phyloP scores from a whole-genome alignment of 30 jellyfish, hydroid and myxozoan genomes.

The Aurelia aurita complex sp. Pacific region DNA sequence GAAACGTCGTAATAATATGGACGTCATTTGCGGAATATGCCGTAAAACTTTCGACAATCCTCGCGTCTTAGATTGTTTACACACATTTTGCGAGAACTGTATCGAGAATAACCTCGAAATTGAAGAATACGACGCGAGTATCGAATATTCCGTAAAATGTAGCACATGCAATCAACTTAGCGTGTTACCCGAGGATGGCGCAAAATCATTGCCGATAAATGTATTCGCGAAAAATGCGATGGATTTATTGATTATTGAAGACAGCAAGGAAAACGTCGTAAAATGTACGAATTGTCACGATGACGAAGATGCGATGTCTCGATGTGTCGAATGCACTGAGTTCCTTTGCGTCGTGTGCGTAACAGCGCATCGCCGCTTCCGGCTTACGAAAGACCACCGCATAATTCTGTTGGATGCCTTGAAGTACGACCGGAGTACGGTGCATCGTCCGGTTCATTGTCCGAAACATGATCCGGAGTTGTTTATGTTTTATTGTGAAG shows the following conservation, averaged over 20 bases:
- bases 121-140: constrained; percentile 45
- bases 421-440: constrained; percentile 85
- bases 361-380: constrained; percentile 94
- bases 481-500: constrained; percentile 86
- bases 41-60: constrained; percentile 65
- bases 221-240: constrained; percentile 93
- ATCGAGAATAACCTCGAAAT: constrained; percentile 78
- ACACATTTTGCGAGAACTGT: constrained; percentile 91
- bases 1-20: constrained; percentile 76
- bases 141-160: constrained; percentile 66
- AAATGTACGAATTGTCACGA: constrained; percentile 86
- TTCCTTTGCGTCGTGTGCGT: constrained; percentile 85
- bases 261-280: constrained; percentile 83
- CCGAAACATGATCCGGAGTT: constrained; percentile 83
- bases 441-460: constrained; percentile 93
- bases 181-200: constrained; percentile 80
- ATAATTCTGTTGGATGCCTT: constrained; percentile 78
- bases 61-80: constrained; percentile 91
- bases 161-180: constrained; percentile 69
- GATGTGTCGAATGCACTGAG: constrained; percentile 95
- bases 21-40: constrained; percentile 79
- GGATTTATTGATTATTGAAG: constrained; percentile 77
- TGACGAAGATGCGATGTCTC: constrained; percentile 89
- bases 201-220: constrained; percentile 73
- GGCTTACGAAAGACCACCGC: constrained; percentile 93